Evolutionary conservation across 2,113 vertebrate genomes (phyloP).

Genomic region (Daubentonia madagascariensis): DNA sequence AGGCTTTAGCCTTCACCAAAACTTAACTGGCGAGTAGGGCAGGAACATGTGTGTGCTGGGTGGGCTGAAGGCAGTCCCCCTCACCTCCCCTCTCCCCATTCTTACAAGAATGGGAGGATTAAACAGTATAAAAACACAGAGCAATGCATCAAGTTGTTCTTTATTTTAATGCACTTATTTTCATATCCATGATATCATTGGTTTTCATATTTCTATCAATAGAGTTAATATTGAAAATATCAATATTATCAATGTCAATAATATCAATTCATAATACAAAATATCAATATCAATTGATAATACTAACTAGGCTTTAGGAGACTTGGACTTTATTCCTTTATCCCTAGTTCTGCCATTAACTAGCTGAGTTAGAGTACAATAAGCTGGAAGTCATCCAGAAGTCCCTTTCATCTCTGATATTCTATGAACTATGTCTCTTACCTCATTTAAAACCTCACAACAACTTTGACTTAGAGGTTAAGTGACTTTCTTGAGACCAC

Average conservation of each 20-base stretch:
- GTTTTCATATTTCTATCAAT: background rate
- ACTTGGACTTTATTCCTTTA: background rate
- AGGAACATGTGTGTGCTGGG: background rate
- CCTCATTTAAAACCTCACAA: conserved; percentile 9
- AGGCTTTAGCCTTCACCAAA: background rate
- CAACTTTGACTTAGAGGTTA: background rate
- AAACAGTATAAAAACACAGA: background rate
- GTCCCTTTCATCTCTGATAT: background rate
- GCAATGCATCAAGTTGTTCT: background rate
- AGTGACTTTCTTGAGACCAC: background rate
- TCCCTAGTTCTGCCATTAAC: background rate
- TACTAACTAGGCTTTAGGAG: background rate
- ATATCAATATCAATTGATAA: background rate
- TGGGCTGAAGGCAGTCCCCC: background rate
- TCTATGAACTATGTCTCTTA: background rate
- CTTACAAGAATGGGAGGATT: background rate
- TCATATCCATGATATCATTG: background rate
- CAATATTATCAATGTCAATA: no score
- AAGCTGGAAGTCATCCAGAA: background rate
- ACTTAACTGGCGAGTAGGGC: background rate
- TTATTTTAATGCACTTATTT: background rate
- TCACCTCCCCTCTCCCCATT: background rate
- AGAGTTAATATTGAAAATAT: background rate
- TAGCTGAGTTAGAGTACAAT: background rate
- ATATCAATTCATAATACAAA: no score